phyloP scores from a whole-genome alignment of 1,140 invertebrate species.

The Dendrolimus kikuchii region DNA sequence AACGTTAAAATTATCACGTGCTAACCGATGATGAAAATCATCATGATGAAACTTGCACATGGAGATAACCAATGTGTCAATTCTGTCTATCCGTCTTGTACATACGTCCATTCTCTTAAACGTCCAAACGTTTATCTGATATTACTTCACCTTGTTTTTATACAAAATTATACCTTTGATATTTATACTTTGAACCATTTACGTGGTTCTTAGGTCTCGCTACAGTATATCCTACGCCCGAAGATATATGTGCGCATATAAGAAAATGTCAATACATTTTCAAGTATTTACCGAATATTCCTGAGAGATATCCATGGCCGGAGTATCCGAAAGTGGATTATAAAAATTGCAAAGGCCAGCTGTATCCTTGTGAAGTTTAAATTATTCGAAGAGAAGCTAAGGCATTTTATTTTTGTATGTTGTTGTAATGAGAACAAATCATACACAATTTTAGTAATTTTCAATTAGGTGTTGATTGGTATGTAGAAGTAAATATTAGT shows the following conservation, averaged over 20 bases:
- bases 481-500: too few relatives aligned
- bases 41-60: too few relatives aligned
- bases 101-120: too few relatives aligned
- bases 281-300: slow-evolving; percentile 81
- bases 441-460: too few relatives aligned
- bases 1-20: too few relatives aligned
- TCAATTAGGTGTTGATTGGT: too few relatives aligned
- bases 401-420: background rate
- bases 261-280: slow-evolving; percentile 82
- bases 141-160: slow-evolving; percentile 7
- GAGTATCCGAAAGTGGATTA: slow-evolving; percentile 18
- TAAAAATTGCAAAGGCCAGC: slow-evolving; percentile 19
- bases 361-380: slow-evolving; percentile 9
- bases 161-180: background rate
- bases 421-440: background rate
- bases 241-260: slow-evolving; percentile 80
- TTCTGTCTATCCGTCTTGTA: too few relatives aligned
- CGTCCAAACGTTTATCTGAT: too few relatives aligned
- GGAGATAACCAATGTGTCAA: too few relatives aligned
- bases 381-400: background rate
- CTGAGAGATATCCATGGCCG: slow-evolving; percentile 80
- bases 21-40: too few relatives aligned
- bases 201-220: slow-evolving; percentile 23
- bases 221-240: slow-evolving; percentile 82
- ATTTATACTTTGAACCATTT: background rate